These are phyloP conservation scores for Bathynomus jamesi DNA, from an alignment of 1,140 invertebrate species.

Conservation along the genomic window DNA sequence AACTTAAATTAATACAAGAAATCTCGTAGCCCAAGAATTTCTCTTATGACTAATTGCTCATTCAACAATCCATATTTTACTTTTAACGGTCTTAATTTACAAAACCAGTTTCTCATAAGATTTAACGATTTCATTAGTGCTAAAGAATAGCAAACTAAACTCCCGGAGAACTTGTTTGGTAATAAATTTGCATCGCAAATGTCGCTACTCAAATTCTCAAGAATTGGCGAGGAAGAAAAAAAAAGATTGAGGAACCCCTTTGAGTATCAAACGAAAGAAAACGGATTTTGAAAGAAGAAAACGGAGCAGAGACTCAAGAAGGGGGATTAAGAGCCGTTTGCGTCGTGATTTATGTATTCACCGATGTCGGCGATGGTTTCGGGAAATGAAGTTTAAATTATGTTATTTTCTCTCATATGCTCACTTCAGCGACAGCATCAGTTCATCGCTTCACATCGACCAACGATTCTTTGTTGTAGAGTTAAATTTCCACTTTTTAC, in stretches of 20 bases:
- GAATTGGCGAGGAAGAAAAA: too few relatives aligned
- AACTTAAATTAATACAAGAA: too few relatives aligned
- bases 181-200: not conserved
- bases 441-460: too few relatives aligned
- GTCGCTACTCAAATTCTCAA: too few relatives aligned
- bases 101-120: not conserved
- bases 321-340: not conserved
- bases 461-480: too few relatives aligned
- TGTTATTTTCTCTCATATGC: slow-evolving; percentile 14
- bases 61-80: not conserved
- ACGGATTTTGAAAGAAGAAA: not conserved
- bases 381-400: slow-evolving; percentile 19
- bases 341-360: slow-evolving; percentile 12
- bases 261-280: not conserved
- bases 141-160: not conserved
- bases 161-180: not conserved
- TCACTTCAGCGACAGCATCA: not conserved
- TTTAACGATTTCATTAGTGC: not conserved
- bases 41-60: too few relatives aligned
- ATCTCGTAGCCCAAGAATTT: too few relatives aligned
- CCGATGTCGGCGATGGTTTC: slow-evolving; percentile 13
- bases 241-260: not conserved
- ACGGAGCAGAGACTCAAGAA: too few relatives aligned
- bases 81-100: not conserved
- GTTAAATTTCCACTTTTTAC: too few relatives aligned